Conservation (phyloP, 2,797 vertebrate species). For the Poeciliopsis infans region DNA sequence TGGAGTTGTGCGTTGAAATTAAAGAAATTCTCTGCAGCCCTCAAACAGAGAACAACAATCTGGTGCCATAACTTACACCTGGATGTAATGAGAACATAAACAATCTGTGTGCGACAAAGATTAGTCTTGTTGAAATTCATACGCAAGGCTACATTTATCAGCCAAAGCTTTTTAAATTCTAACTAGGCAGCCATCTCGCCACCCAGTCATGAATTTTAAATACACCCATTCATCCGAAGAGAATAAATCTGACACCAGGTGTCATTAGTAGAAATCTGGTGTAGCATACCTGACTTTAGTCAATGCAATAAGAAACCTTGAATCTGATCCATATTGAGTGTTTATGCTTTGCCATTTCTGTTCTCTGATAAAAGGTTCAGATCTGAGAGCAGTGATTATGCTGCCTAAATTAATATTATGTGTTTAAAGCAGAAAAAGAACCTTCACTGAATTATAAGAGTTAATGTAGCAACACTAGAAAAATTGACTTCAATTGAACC, state of each 20-base stretch:
- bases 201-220: slow-evolving; percentile 26
- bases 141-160: slow-evolving; percentile 28
- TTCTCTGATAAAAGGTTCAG: neutral
- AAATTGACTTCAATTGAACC: neutral
- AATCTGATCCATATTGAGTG: neutral
- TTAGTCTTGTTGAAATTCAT: slow-evolving; percentile 28
- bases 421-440: neutral
- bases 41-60: slow-evolving; percentile 17
- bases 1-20: slow-evolving; percentile 23
- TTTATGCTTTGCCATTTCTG: neutral
- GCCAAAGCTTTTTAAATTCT: slow-evolving; percentile 19
- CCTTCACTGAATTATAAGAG: neutral
- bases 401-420: neutral
- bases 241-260: slow-evolving; percentile 1
- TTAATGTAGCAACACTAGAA: neutral
- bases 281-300: neutral
- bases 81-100: slow-evolving; percentile 35
- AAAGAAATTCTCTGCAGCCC: slow-evolving; percentile 13
- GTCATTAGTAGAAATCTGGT: slow-evolving; percentile 1
- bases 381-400: neutral
- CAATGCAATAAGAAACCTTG: neutral
- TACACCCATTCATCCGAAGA: slow-evolving; percentile 15
- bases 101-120: slow-evolving; percentile 19
- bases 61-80: slow-evolving; percentile 17
- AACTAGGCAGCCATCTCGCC: slow-evolving; percentile 10